Base-by-base conservation (phyloP, 92 coral and sea anemone genomes). In the Epizoanthus rinbou region DNA sequence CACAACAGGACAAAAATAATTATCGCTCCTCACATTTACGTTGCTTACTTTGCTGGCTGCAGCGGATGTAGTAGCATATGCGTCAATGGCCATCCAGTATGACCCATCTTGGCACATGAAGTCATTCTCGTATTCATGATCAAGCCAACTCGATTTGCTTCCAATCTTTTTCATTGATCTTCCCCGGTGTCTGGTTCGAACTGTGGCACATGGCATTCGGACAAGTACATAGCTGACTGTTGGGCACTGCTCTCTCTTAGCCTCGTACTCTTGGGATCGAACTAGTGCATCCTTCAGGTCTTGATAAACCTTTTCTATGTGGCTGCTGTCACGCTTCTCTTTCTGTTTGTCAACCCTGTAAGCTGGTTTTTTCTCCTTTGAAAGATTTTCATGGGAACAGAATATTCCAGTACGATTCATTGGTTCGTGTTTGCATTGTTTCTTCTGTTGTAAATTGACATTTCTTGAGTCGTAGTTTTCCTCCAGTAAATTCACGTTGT, bases 91-190 rank as follows among this genome's bases (percentile, higher is more conserved):
- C 37, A 76, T 33, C 81, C 57, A 59, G 45, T 76, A 76, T n/a
- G 81, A 35, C 19, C 69, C 57, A 21, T 76, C 69, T 37, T 28
- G 33, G 47, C 35, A 59, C 11, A 35, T n/a, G 22, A 59, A 58
- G 43, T 76, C 56, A 13, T 3, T 68, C 7, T 54, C 31, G 21
- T 31, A 35, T 76, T 76, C 69, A 57, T 25, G 11, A 33, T 76
- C 69, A 58, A 76, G 69, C 81, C 81, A 76, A 59, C 81, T 76
- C 11, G 41, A 10, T 8, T n/a, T 58, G 23, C 69, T 76, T 76
- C 69, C 68, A 37, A 58, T 57, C 54, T 11, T 35, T 57, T 59
- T 76, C 64, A 23, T 56, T 50, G 80, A 62, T 59, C 43, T 76
- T 10, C 35, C 22, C 6, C 24, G 37, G 57, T 76, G 81, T 58